Base-by-base conservation (phyloP, 2,797 vertebrate species). In the Parauchenoglanis punctatus region DNA sequence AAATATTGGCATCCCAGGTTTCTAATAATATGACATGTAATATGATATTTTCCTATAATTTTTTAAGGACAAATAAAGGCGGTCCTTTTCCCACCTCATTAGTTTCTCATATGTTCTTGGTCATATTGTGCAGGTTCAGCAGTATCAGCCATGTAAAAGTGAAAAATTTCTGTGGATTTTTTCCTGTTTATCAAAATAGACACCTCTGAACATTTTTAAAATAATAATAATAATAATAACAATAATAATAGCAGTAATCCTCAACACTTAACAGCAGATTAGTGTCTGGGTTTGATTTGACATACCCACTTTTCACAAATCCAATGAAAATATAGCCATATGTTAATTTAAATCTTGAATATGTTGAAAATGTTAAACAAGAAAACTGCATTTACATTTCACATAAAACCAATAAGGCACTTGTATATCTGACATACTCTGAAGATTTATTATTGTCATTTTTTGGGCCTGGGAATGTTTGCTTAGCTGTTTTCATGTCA, bases 401-500 rank as follows among this genome's bases (percentile, higher is more conserved):
- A 31, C 2, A 2, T 20, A 58, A 58, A 0, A 40, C 13, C 40
- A 63, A 46, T 61, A 40, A 58, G 7, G 6, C 15, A 20, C 17
- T 20, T 85, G 28, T 54, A n/a, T 76, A 52, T 88, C 54, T 10
- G 49, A 75, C 25, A 76, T 54, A 28, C 28, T 75, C 4, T 13
- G 35, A 72, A 12, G 17, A 59, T 59, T 59, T 80, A 40, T 80
- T 80, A 80, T 81, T 63, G 75, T 86, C 23, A 76, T 31, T n/a
- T 70, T n/a, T 25, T 84, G 73, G 58, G 11, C 54, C 86, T 61
- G 87, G 58, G 59, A 81, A 88, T n/a, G 58, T 84, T 78, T 77
- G 76, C 56, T 31, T 84, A 89, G 89, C 86, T 90, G 89, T 93
- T 67, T 52, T 54, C 10, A 54, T 68, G 81, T 83, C 63, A 54